These are phyloP conservation scores for Seriola rivoliana DNA, from an alignment of 2,113 vertebrate species.

Conservation along the genomic window DNA sequence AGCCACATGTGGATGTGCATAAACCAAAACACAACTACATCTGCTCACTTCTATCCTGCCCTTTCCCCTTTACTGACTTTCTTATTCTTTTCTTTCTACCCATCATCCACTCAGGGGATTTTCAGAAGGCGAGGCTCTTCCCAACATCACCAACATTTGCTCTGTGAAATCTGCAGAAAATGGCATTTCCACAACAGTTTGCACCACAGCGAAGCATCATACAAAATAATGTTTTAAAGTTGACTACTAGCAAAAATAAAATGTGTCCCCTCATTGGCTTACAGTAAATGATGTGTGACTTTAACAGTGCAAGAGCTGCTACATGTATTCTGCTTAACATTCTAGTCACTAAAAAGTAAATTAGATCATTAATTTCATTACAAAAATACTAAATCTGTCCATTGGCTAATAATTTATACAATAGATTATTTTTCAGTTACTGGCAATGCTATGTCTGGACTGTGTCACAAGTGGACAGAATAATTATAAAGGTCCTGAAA, in stretches of 20 bases:
- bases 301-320: slow-evolving; percentile 69
- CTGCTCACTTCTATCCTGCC: slow-evolving; percentile 7
- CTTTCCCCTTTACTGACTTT: slow-evolving; percentile 62
- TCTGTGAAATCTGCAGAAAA: slow-evolving; percentile 5
- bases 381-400: slow-evolving; percentile 80
- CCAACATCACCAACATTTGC: slow-evolving; percentile 47
- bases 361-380: slow-evolving; percentile 63
- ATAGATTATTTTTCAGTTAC: slow-evolving; percentile 48
- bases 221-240: slow-evolving; percentile 45
- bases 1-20: slow-evolving; percentile 2
- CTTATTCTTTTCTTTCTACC: slow-evolving; percentile 57
- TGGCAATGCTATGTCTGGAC: slow-evolving; percentile 40
- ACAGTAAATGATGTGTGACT: slow-evolving; percentile 46
- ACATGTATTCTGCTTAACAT: slow-evolving; percentile 65
- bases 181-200: background rate
- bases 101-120: slow-evolving; percentile 6
- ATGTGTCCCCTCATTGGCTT: slow-evolving; percentile 52
- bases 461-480: slow-evolving; percentile 56
- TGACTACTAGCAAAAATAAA: slow-evolving; percentile 72
- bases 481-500: slow-evolving; percentile 50
- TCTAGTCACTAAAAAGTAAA: slow-evolving; percentile 70
- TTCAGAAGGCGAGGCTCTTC: slow-evolving; percentile 53
- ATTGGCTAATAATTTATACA: slow-evolving; percentile 64
- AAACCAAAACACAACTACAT: slow-evolving; percentile 22
- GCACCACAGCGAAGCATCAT: slow-evolving; percentile 46